Base-by-base conservation (phyloP, 1,140 invertebrate species). In the Cydia splendana region DNA sequence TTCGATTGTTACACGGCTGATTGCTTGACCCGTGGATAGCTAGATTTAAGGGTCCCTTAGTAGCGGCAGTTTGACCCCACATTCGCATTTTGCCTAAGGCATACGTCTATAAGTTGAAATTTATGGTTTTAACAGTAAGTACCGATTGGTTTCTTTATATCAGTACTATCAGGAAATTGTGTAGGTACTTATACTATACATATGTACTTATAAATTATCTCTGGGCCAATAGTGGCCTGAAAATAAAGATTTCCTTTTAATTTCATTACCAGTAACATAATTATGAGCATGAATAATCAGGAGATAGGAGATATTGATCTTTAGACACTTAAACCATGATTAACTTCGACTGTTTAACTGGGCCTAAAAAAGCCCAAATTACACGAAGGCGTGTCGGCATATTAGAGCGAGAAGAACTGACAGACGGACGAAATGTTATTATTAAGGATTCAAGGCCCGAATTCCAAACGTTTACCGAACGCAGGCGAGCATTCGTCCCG, bases 351-450 rank as follows among this genome's bases (percentile, higher is more conserved):
- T 62, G 12, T 62, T 62, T 62, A 9, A 62, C 57, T 24, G 57
- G 57, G 10, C 57, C 57, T 12, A 62, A n/a, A 9, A 57, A 62
- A 62, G 5, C 57, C 57, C 18, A 62, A 62, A 62, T 62, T 62
- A 62, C 10, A 62, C 53, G 20, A 62, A 62, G 57, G 57, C 57
- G 57, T 62, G 57, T 62, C 57, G 57, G 57, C 57, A 62, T 62
- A 62, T 62, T 62, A 62, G 57, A 62, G 57, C 57, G 20, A 62
- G 57, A 10, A 20, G 20, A 24, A 62, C 57, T 62, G 57, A 62
- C 57, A n/a, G 57, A 62, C 57, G 57, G 20, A 62, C 57, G 57
- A 24, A 62, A 62, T 62, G 57, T 62, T 62, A 62, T 62, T 62
- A 57, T 57, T 57, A 57, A 62, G 57, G 57, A 24, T 62, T 62